These are phyloP conservation scores for Oncorhynchus nerka DNA, from an alignment of 2,113 vertebrate genomes.

Conservation along the genomic window DNA sequence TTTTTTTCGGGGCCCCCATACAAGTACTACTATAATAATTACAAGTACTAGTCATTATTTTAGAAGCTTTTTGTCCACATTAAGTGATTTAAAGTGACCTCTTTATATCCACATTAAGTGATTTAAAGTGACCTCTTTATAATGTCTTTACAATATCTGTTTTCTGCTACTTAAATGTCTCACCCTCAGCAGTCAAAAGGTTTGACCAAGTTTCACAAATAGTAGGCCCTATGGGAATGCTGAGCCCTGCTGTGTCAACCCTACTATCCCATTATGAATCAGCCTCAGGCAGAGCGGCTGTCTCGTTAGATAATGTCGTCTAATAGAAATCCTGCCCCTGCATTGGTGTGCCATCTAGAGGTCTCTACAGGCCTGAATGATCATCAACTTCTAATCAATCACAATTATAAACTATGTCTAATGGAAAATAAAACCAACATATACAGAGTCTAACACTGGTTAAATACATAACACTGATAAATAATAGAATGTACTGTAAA, in stretches of 20 bases:
- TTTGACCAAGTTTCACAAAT: neutral
- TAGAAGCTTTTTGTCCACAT: neutral
- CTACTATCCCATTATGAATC: neutral
- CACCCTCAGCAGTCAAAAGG: neutral
- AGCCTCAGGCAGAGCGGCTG: neutral
- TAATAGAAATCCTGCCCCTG: constrained; percentile 47
- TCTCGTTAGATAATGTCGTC: neutral
- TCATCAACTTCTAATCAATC: neutral
- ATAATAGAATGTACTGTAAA: neutral
- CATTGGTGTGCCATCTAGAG: constrained; percentile 76
- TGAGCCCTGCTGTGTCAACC: neutral
- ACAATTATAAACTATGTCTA: neutral
- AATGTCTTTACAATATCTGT: neutral
- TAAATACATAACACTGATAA: neutral
- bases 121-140: neutral
- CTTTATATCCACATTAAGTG: neutral
- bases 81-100: neutral
- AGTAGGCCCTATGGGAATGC: neutral
- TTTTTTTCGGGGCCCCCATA: no score
- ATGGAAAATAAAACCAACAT: neutral
- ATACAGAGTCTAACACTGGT: neutral
- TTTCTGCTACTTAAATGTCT: neutral
- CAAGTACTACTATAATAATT: no score
- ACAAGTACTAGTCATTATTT: no score
- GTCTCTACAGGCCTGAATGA: constrained; percentile 28